Evolutionary conservation across 2,797 vertebrate species (phyloP), one percentile per base, ranked within the genome.

Genomic region (Adelosebastes latens): DNA sequence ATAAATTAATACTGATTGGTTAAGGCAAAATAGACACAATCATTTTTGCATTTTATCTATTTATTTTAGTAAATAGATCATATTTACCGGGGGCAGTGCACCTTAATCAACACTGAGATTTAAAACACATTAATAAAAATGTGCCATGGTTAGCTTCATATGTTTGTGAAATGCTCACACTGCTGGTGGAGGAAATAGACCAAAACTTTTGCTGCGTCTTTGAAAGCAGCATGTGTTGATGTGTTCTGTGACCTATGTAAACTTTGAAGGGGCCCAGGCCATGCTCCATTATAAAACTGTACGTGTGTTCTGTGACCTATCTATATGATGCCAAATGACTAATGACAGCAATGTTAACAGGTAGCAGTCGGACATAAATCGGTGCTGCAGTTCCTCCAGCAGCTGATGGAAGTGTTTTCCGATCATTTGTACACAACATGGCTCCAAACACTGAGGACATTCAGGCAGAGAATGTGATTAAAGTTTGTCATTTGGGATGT

Each of bases 401-500:
- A 52, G 22, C n/a, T 22, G 36, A 32, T 52, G 36, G 53, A 75
- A 78, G 34, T 42, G 36, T 65, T 75, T 80, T 65, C 49, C 29
- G 74, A 87, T 82, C 2, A 76, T 75, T 87, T 81, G 81, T 81
- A 53, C 80, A 80, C 68, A 76, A 75, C 72, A 78, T 46, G 11
- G 24, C 75, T 88, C 31, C 34, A 80, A 81, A 91, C 66, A 70
- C 62, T 59, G 77, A 87, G 42, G 74, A 89, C 86, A 84, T 80
- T 82, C 46, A 80, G 86, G 76, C 80, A 84, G 81, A 75, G 89
- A 87, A 75, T 70, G 76, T 92, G 86, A 93, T 92, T 93, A 89
- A 93, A 93, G 87, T 87, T 83, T 87, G 78, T 93, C 87, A 87
- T 93, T 93, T 87, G 82, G 80, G 88, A 88, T 84, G 82, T 93